Conservation (phyloP, 2,113 vertebrate genomes). For the Phrynosoma platyrhinos region DNA sequence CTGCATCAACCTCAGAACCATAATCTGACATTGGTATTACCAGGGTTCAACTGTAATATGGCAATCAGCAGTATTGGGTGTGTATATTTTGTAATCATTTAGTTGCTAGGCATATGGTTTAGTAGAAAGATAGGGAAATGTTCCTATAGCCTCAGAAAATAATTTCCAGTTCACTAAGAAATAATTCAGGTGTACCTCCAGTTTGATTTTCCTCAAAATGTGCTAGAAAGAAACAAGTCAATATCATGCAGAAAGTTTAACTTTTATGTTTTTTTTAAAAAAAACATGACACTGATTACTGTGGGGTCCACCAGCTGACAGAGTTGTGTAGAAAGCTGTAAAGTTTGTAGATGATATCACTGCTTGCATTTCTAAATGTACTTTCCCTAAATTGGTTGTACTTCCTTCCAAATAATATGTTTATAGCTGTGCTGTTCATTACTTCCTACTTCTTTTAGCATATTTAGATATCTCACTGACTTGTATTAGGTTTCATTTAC, state of each 20-base stretch:
- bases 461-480: conserved; percentile 27
- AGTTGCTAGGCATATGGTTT: neutral
- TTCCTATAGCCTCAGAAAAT: neutral
- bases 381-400: neutral
- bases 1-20: neutral
- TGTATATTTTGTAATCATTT: neutral
- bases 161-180: neutral
- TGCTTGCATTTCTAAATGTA: neutral
- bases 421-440: no score
- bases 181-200: neutral
- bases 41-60: neutral
- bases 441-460: neutral
- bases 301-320: no score
- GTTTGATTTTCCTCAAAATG: neutral
- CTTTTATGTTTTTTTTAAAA: neutral
- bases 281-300: neutral
- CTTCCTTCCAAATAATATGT: neutral
- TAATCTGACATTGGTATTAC: neutral
- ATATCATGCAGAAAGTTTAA: neutral
- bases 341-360: neutral
- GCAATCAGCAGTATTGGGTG: neutral
- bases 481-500: conserved; percentile 1
- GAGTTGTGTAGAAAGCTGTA: neutral
- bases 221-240: neutral
- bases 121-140: neutral